Evolutionary conservation across 2,888 invertebrate genomes (phyloP).

Genomic region (Acanthoscelides obtectus): DNA sequence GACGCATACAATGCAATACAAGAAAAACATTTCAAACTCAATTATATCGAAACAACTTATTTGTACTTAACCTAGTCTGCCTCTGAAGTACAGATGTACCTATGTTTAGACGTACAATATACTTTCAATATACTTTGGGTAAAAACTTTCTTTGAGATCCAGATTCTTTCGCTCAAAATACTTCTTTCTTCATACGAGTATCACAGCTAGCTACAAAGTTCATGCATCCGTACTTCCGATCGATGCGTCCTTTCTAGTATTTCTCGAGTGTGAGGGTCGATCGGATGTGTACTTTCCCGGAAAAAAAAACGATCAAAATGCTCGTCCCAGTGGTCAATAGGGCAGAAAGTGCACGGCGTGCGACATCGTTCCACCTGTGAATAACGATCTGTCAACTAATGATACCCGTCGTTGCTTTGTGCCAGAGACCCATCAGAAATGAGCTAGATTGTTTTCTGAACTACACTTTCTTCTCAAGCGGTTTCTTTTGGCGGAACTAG

Average conservation of each 20-base stretch:
- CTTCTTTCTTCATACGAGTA: too few species aligned
- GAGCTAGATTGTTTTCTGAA: not conserved
- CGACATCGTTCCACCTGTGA: constrained; percentile 8
- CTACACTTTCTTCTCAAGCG: too few species aligned
- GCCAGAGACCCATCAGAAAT: not conserved
- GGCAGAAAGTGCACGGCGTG: constrained; percentile 1
- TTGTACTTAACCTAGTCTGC: too few species aligned
- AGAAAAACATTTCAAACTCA: too few species aligned
- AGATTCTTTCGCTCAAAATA: too few species aligned
- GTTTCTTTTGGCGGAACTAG: too few species aligned
- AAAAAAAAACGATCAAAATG: constrained; percentile 3
- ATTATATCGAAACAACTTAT: too few species aligned
- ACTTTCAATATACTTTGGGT: too few species aligned
- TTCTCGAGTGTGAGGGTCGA: not conserved
- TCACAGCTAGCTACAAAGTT: not conserved
- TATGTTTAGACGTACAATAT: too few species aligned
- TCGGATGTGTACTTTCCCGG: not conserved
- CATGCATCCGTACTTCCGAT: not conserved
- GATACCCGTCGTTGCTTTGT: constrained; percentile 12
- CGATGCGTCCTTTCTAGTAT: not conserved
- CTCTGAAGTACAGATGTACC: too few species aligned
- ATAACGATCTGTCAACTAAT: constrained; percentile 16
- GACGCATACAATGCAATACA: too few species aligned
- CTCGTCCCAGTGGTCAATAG: not conserved
- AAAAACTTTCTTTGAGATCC: too few species aligned